Evolutionary conservation across 2,797 vertebrate species (phyloP), one percentile per base, ranked within the genome.

Genomic region (Dicrostonyx torquatus): DNA sequence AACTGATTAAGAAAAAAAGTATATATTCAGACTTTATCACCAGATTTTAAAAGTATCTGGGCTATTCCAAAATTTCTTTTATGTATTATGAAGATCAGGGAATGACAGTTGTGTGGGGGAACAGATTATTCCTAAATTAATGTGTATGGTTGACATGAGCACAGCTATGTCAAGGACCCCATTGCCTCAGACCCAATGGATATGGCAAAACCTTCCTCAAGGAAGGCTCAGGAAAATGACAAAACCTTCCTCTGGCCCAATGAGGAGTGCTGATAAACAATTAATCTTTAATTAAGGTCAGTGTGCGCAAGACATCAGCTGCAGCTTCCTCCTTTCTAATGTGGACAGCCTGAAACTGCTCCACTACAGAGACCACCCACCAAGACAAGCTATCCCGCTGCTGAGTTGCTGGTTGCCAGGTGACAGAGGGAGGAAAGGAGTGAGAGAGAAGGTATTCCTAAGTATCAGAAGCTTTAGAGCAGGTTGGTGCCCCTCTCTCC

Each of bases 41-140:
- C 12, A 85, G 12, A 62, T 72, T 92, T 91, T 60, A 80, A 94
- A 95, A 60, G n/a, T 78, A 50, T 62, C n/a, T 78, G 40, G 70
- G 14, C 11, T 89, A 50, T 60, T 84, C 29, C n/a, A n/a, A 29
- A 77, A 58, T 13, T 31, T 73, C 55, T 77, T 70, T 9, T 40
- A 7, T 55, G 3, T 83, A n/a, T 80, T 45, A 34, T 31, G 15
- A 91, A 87, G 75, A 40, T 40, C 29, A 64, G 0, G 45, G 66
- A 89, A 58, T 60, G 53, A n/a, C 31, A 84, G 31, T 45, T 68
- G 20, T 68, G 64, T 68, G 11, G 13, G 13, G 64, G 31, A 68
- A 12, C 82, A 37, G 62, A 11, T 50, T 50, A 12, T 50, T 68
- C 22, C 64, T 50, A 29, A 85, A 29, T 50, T 34, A 45, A 45